Percentiles rank a stretch among this genome's conserved stretches.
Evolutionary conservation across 2,797 vertebrate genomes (phyloP).

Genomic region (Typhlichthys subterraneus): DNA sequence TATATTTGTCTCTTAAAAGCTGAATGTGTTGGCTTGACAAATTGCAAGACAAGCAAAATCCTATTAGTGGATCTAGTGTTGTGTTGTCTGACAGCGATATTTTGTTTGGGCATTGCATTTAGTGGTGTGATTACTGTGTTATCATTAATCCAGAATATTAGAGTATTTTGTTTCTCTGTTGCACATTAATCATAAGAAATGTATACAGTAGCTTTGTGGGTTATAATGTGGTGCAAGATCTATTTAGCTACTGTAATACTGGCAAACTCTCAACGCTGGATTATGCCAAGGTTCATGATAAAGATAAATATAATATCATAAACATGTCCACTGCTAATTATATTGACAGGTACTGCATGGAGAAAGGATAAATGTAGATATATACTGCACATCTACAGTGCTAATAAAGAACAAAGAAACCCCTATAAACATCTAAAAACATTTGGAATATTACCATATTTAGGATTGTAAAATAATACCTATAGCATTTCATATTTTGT

Average conservation of each 20-base stretch:
- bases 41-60: slow-evolving; percentile 73
- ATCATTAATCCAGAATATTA: slow-evolving; percentile 70
- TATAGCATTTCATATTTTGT: too few species aligned
- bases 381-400: too few species aligned
- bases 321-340: neutral
- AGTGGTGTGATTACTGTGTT: slow-evolving; percentile 50
- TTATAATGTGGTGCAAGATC: slow-evolving; percentile 53
- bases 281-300: neutral
- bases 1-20: slow-evolving; percentile 77
- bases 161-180: slow-evolving; percentile 55
- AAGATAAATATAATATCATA: neutral
- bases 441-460: too few species aligned
- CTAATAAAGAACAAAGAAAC: too few species aligned
- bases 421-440: too few species aligned
- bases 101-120: slow-evolving; percentile 65
- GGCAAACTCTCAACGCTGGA: neutral
- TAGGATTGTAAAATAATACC: too few species aligned
- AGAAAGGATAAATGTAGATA: too few species aligned
- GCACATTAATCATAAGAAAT: slow-evolving; percentile 54
- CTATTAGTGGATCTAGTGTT: slow-evolving; percentile 68
- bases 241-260: slow-evolving; percentile 49
- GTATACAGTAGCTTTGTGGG: slow-evolving; percentile 3
- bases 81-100: slow-evolving; percentile 70
- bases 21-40: slow-evolving; percentile 76
- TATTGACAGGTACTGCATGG: neutral